Percentiles rank a stretch among this genome's conserved stretches.
phyloP scores from a whole-genome alignment of 1,140 invertebrate genomes.

The Mamestra configurata region DNA sequence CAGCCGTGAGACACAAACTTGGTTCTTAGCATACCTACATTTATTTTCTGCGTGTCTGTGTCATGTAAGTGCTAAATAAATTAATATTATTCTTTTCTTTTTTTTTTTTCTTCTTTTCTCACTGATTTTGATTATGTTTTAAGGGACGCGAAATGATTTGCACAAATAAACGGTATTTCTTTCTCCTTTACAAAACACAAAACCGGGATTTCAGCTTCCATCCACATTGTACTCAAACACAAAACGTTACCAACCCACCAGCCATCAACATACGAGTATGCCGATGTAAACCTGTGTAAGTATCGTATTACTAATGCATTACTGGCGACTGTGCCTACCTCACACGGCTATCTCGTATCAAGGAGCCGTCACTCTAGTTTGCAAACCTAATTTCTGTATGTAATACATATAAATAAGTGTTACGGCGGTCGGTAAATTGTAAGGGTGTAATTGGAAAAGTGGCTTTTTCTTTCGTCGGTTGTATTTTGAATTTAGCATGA shows the following conservation, averaged over 20 bases:
- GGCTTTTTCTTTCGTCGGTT: background rate
- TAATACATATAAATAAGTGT: conserved; percentile 57
- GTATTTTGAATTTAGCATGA: background rate
- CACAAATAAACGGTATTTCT: no score
- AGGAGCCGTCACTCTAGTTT: conserved; percentile 50
- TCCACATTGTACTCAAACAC: background rate
- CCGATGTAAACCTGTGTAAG: conserved; percentile 19
- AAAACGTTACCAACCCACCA: background rate
- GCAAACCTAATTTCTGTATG: conserved; percentile 61
- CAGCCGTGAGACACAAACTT: no score
- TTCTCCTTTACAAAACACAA: background rate
- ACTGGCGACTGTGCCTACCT: background rate
- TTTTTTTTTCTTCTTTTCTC: no score
- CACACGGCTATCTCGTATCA: conserved; percentile 59
- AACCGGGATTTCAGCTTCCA: background rate
- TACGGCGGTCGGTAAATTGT: conserved; percentile 15
- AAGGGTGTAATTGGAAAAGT: conserved; percentile 4
- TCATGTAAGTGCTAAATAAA: no score
- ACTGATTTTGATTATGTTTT: no score
- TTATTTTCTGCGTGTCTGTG: no score
- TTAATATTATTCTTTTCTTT: no score
- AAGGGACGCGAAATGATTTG: no score
- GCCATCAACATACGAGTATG: conserved; percentile 20
- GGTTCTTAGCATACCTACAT: no score
- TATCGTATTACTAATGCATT: conserved; percentile 39